Base-by-base conservation (phyloP, 2,888 invertebrate genomes). In the Corythucha ciliata region DNA sequence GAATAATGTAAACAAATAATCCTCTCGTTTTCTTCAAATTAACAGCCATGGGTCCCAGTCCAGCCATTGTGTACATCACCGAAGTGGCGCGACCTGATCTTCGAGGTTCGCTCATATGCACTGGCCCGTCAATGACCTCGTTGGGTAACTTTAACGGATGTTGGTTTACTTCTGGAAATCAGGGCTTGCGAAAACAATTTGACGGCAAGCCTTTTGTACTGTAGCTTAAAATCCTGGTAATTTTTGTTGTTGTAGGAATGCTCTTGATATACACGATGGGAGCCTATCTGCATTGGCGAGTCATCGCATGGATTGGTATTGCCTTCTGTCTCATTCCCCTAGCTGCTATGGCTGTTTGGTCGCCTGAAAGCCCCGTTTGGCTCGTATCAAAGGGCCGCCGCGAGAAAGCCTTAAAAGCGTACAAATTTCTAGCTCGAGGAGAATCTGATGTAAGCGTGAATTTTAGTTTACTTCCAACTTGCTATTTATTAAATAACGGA, bases 31-130 rank as follows among this genome's bases (percentile, higher is more conserved):
- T 41, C 32, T n/a, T 37, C 18, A 42, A 12, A 33, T 48, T 27
- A 32, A 32, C 55, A 66, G 76, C 76, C 2, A 67, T 76, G 64
- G 75, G 75, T 12, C 73, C 75, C 2, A 75, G 76, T 57, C 77
- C 78, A 12, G 77, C 76, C 1, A 74, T 76, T 36, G 77, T 77
- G 21, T 78, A 78, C 64, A 75, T 77, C 49, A 77, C 77, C 6
- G 77, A 78, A 66, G 74, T 77, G 1, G 75, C 76, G 1, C 66
- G 75, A 37, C 74, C 76, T 2, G 76, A 77, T 61, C 66, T 77
- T 54, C 64, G 78, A 53, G 77, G 77, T n/a, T 74, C 77, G 8
- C 65, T 78, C 39, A 74, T 77, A 54, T 75, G 76, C 8, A 68
- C 72, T 25, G 75, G 75, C 4, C 77, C 77, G 2, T 73, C 75